Evolutionary conservation across 2,888 invertebrate genomes (phyloP).

Genomic region (Lysandra bellargus): DNA sequence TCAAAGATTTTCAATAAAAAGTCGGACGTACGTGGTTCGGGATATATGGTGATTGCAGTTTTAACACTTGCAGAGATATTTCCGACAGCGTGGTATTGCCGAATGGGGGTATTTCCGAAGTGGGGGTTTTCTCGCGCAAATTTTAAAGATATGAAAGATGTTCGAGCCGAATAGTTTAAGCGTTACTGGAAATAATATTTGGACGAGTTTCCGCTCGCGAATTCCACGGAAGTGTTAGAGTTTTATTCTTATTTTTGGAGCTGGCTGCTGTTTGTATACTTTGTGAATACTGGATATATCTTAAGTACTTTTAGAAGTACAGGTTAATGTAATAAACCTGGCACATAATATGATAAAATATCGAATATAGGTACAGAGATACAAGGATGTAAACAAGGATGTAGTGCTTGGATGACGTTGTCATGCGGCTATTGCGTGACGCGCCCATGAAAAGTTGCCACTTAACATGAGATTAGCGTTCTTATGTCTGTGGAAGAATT

Average conservation of each 20-base stretch:
- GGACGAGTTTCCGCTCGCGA: conserved; percentile 9
- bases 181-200: conserved; percentile 25
- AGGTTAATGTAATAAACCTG: too few relatives aligned
- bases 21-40: conserved; percentile 1
- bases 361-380: too few relatives aligned
- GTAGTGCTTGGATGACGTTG: too few relatives aligned
- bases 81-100: conserved; percentile 11
- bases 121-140: conserved; percentile 3
- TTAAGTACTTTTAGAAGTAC: neutral
- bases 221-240: neutral
- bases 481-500: too few relatives aligned
- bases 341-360: too few relatives aligned
- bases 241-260: conserved; percentile 5
- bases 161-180: conserved; percentile 24
- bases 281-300: neutral
- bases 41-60: conserved; percentile 28
- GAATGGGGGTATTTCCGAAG: conserved; percentile 10
- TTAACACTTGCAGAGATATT: conserved; percentile 20
- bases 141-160: conserved; percentile 25
- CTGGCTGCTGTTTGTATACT: neutral
- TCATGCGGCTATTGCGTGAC: too few relatives aligned
- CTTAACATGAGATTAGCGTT: too few relatives aligned
- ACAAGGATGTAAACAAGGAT: too few relatives aligned
- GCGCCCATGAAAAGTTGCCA: too few relatives aligned
- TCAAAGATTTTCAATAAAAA: conserved; percentile 22